Base-by-base conservation (phyloP, 2,888 invertebrate genomes). In the Scaptodrosophila latifasciaeformis region DNA sequence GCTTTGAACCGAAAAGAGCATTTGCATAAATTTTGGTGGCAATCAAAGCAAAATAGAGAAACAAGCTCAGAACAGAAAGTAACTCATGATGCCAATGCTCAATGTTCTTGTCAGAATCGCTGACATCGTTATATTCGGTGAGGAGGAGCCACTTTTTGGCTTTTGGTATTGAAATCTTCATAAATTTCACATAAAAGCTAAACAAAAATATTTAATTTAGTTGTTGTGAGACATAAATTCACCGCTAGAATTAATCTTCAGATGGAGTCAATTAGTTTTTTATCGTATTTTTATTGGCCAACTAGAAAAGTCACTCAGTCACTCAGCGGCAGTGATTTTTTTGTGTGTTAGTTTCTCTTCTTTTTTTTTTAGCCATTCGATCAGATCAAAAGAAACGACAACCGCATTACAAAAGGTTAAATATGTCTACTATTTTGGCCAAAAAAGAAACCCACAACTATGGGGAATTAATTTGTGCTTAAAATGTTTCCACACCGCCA, bases 221-320 rank as follows among this genome's bases (percentile, higher is more conserved):
- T 24, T 67, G 75, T 72, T 74, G 80, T 79, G 63, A 70, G 74
- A 67, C 81, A 80, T 80, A 74, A 77, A 80, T 76, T 80, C 66
- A 68, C 60, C 66, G 68, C 77, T 70, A 59, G 63, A 74, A 70
- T 67, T 77, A 80, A 80, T 77, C 68, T 65, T 47, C 62, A 57
- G 59, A 51, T 62, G 48, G 53, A 70, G 65, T 81, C 71, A 79
- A 79, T 79, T 79, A 80, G 82, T 81, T 68, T 61, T 81, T 81
- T 67, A 78, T 65, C 54, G 65, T 63, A 62, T 58, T 70, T 81
- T 81, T 67, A 77, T 78, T 49, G 39, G 49, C n/a, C 17, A 12
- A 6, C 7, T 5, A 43, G 21, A 17, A 40, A 9, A 2, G 21
- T 2, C 21, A 17, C 4, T 19, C 2, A 7, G n/a, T 17, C 2